Conservation (phyloP, 2,113 vertebrate species). For the Rhabdomys dilectus region DNA sequence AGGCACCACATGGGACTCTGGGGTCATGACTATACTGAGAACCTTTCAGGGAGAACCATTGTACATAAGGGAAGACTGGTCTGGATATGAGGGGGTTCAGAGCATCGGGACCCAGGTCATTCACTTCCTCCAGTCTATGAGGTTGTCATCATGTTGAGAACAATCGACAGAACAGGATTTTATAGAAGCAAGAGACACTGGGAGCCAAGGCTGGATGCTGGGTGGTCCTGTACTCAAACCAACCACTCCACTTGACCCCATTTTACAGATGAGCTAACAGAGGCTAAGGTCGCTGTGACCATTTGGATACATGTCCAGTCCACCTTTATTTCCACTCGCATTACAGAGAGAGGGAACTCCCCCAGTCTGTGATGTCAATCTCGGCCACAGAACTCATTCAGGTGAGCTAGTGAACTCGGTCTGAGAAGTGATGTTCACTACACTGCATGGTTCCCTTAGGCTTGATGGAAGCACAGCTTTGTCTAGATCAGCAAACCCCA, state of each 20-base stretch:
- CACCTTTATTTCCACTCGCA: not conserved
- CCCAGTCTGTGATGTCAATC: not conserved
- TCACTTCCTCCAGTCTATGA: not conserved
- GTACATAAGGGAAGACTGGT: not conserved
- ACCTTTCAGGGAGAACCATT: not conserved
- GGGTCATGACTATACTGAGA: not conserved
- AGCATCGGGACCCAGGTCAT: not conserved
- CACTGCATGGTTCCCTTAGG: not conserved
- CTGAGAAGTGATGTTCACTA: not conserved
- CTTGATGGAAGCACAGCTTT: not conserved
- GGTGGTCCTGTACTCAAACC: not conserved
- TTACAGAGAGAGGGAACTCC: not conserved
- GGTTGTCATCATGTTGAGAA: no score
- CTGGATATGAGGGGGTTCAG: not conserved
- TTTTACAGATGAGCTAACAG: not conserved
- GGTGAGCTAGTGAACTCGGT: not conserved
- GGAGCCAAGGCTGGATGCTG: not conserved
- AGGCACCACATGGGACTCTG: not conserved
- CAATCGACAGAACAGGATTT: not conserved
- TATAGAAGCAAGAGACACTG: accelerated
- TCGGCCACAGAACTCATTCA: not conserved
- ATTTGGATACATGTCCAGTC: not conserved
- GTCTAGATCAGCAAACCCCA: not conserved
- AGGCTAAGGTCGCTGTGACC: not conserved
- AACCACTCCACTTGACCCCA: not conserved